Percentiles rank a stretch among this genome's conserved stretches.
Evolutionary conservation across 2,113 vertebrate genomes (phyloP).

Genomic region (Cariama cristata): DNA sequence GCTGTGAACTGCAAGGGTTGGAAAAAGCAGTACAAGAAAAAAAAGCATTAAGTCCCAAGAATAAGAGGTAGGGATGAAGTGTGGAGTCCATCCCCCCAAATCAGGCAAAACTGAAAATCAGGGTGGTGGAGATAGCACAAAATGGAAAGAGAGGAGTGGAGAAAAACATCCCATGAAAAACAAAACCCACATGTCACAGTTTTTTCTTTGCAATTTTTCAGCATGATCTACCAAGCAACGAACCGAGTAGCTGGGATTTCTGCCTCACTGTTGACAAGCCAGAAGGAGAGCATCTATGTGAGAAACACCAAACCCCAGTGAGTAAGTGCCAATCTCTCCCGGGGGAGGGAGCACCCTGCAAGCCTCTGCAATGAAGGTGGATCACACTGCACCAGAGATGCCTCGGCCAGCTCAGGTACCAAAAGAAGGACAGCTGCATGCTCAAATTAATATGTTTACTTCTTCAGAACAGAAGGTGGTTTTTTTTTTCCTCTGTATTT

Average conservation of each 20-base stretch:
- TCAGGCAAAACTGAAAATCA: neutral
- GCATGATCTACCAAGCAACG: neutral
- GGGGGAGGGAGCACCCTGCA: neutral
- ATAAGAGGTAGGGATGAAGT: neutral
- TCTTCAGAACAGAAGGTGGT: neutral
- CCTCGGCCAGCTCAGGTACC: accelerated
- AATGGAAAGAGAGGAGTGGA: neutral
- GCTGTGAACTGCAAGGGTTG: neutral
- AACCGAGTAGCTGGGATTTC: neutral
- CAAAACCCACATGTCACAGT: neutral
- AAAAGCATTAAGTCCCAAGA: neutral
- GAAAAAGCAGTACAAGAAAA: neutral
- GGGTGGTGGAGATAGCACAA: neutral
- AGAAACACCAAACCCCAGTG: neutral
- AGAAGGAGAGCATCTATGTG: neutral
- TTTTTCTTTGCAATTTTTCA: conserved; percentile 2
- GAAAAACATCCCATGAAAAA: neutral
- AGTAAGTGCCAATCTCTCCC: neutral
- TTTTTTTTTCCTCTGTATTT: neutral
- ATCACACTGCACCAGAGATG: neutral
- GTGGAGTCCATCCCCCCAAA: neutral
- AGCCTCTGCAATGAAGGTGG: neutral
- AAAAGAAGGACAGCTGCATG: neutral
- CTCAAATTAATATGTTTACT: accelerated
- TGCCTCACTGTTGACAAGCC: conserved; percentile 21